Base-by-base conservation (phyloP, 1,140 invertebrate species). In the Drosophila arizonae region DNA sequence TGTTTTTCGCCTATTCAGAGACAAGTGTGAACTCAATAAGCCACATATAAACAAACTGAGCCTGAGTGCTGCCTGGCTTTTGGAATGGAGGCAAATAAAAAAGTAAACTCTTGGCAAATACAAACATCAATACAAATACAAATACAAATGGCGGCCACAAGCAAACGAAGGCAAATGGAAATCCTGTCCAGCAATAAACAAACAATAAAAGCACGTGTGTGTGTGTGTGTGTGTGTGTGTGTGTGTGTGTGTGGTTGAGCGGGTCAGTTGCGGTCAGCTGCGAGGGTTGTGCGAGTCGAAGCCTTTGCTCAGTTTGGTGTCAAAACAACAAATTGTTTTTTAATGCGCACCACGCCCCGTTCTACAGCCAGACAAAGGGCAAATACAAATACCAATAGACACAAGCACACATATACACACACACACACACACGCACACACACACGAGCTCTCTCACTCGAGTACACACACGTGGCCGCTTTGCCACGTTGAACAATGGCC, bases 281-380 rank as follows among this genome's bases (percentile, higher is more conserved):
- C 46, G 26, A 48, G 43, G 58, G 45, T n/a, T 33, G 17, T n/a
- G 15, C 24, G 36, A 39, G 60, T 62, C 30, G 33, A 60, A 46
- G 26, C 55, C 50, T 15, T 65, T 65, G 52, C 39, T 30, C 63
- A 48, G 63, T 56, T 67, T 45, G 65, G 65, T 67, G 65, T 67
- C 65, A 58, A 67, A 67, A 58, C 65, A 67, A 67, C 65, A 67
- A 67, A 67, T 67, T 67, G 65, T 58, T 67, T 67, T 58, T 58
- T 67, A 67, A 67, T 67, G 65, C 46, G 63, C 63, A n/a, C 21
- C 50, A 28, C 26, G 28, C 10, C 43, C 39, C 17, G 21, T 17
- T 28, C 28, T 30, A 6, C 28, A 3, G 52, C 45, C 54, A 67
- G 65, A 67, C 65, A 67, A 67, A 67, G 48, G 65, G 65, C 54